Evolutionary conservation across 2,888 invertebrate species (phyloP).

Genomic region (Temnothorax unifasciatus): DNA sequence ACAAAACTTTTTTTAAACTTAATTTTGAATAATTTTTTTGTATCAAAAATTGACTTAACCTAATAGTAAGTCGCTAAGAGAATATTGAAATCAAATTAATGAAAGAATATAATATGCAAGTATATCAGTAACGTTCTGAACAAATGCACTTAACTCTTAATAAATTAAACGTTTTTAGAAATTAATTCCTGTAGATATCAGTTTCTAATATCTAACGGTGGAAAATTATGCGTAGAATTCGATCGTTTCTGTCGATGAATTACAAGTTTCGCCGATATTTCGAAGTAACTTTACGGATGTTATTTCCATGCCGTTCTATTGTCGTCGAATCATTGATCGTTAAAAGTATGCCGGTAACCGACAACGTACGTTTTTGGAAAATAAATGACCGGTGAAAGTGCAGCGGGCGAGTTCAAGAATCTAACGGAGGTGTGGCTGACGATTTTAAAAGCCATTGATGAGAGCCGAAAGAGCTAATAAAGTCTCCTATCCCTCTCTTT

Average conservation of each 20-base stretch:
- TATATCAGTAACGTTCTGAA: neutral
- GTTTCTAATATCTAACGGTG: neutral
- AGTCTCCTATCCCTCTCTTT: conserved; percentile 10
- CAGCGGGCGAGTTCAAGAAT: conserved; percentile 66
- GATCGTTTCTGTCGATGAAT: neutral
- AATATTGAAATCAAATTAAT: conserved; percentile 6
- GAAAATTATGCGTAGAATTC: neutral
- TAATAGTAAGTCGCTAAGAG: neutral
- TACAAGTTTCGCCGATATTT: conserved; percentile 3
- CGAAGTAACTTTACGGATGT: neutral
- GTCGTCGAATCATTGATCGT: conserved; percentile 46
- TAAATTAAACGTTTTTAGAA: neutral
- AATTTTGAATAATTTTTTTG: neutral
- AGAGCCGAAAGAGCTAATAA: conserved; percentile 37
- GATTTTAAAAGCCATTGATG: conserved; percentile 59
- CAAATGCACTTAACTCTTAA: neutral
- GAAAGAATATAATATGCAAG: neutral
- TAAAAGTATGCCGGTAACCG: conserved; percentile 71
- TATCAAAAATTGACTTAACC: neutral
- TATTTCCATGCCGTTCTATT: conserved; percentile 31
- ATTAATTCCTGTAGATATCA: neutral
- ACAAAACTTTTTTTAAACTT: neutral
- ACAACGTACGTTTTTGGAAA: conserved; percentile 75
- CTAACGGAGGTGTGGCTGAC: conserved; percentile 73
- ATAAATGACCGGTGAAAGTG: conserved; percentile 79